Evolutionary conservation across 2,113 vertebrate genomes (phyloP).

Genomic region (Thunnus thynnus): DNA sequence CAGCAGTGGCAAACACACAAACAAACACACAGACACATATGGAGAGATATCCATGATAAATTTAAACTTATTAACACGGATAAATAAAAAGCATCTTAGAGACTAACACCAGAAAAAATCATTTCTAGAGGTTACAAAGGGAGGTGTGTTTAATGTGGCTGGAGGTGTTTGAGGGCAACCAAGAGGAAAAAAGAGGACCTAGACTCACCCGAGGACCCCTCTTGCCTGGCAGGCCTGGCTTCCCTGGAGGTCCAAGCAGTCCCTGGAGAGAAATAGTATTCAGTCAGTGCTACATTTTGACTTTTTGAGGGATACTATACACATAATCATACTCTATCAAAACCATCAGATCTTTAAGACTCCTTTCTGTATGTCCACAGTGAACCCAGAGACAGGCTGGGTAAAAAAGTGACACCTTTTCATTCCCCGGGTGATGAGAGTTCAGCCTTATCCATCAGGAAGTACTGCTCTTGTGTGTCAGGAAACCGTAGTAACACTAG

Average conservation of each 20-base stretch:
- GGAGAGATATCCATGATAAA: slow-evolving; percentile 6
- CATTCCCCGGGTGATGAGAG: slow-evolving; percentile 61
- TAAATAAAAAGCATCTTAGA: not conserved
- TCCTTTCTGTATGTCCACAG: slow-evolving; percentile 8
- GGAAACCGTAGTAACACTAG: slow-evolving; percentile 72
- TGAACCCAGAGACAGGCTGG: slow-evolving; percentile 9
- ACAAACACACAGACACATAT: slow-evolving; percentile 14
- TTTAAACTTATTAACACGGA: slow-evolving; percentile 1
- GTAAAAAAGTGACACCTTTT: slow-evolving; percentile 52
- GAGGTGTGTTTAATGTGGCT: slow-evolving; percentile 21
- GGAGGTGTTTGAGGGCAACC: slow-evolving; percentile 1
- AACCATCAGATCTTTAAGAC: slow-evolving; percentile 20
- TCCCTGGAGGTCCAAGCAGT: slow-evolving; percentile 91
- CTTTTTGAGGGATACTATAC: not conserved
- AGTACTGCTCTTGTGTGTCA: slow-evolving; percentile 50
- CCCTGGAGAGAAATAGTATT: slow-evolving; percentile 83
- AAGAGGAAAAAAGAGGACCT: not conserved
- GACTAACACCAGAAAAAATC: not conserved
- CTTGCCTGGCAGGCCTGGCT: slow-evolving; percentile 91
- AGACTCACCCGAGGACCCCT: slow-evolving; percentile 94
- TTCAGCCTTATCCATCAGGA: slow-evolving; percentile 65
- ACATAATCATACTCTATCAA: slow-evolving; percentile 22
- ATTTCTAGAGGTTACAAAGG: not conserved
- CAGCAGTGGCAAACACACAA: slow-evolving; percentile 31
- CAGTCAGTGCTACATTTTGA: slow-evolving; percentile 36